These are phyloP conservation scores for Heterocephalus glaber DNA, from an alignment of 2,113 vertebrate species.

Conservation along the genomic window DNA sequence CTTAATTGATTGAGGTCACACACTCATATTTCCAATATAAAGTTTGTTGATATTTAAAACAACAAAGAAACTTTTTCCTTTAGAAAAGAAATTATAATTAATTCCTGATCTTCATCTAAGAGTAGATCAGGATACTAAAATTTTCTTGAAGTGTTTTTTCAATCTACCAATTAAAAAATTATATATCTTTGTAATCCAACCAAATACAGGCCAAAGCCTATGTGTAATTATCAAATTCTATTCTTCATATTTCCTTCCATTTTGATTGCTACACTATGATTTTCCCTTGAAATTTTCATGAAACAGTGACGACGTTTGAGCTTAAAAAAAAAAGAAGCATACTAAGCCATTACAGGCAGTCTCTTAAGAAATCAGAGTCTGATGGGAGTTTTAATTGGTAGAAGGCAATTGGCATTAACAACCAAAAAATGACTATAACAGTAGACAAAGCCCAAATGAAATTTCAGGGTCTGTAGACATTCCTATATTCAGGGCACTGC, in stretches of 20 bases:
- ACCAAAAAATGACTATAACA: not conserved
- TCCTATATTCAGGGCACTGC: not conserved
- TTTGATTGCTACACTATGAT: slow-evolving; percentile 55
- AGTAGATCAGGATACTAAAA: slow-evolving; percentile 22
- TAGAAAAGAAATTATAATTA: slow-evolving; percentile 60
- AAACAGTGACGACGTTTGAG: slow-evolving; percentile 70
- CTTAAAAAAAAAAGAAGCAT: slow-evolving; percentile 57
- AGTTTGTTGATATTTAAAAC: slow-evolving; percentile 58
- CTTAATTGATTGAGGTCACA: slow-evolving; percentile 20
- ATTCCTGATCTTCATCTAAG: not conserved
- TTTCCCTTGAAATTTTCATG: slow-evolving; percentile 61
- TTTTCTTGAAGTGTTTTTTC: slow-evolving; percentile 3
- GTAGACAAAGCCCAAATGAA: not conserved
- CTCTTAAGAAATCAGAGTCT: not conserved
- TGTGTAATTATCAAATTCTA: slow-evolving; percentile 50
- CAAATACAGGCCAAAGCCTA: not conserved
- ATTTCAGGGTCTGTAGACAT: not conserved
- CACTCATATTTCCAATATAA: slow-evolving; percentile 44
- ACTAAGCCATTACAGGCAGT: not conserved
- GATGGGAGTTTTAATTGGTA: not conserved
- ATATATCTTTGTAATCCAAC: slow-evolving; percentile 49
- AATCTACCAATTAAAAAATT: slow-evolving; percentile 42
- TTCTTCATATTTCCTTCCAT: slow-evolving; percentile 29
- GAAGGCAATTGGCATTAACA: slow-evolving; percentile 13
- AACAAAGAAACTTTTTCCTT: slow-evolving; percentile 55